These are phyloP conservation scores for Rhea americana DNA, from an alignment of 2,113 vertebrate genomes.

Conservation along the genomic window DNA sequence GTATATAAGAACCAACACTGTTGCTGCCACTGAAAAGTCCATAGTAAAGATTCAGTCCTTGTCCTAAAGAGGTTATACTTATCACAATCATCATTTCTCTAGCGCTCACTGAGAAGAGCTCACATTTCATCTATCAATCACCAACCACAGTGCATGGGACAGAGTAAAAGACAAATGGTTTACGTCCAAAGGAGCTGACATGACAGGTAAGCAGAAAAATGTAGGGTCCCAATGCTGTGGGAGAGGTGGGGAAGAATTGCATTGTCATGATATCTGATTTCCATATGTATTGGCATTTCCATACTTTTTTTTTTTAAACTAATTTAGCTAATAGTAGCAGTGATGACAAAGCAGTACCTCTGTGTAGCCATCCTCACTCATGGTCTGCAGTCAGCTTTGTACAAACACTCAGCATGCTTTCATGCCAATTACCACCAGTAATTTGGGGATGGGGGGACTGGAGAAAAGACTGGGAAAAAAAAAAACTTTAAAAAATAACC, in stretches of 20 bases:
- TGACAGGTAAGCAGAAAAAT: not conserved
- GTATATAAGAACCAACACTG: not conserved
- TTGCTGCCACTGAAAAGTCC: not conserved
- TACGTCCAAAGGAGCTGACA: not conserved
- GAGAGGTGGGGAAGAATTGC: not conserved
- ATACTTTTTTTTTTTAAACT: not conserved
- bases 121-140: not conserved
- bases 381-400: not conserved
- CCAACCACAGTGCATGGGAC: not conserved
- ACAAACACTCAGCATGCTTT: not conserved
- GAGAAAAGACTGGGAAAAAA: not conserved
- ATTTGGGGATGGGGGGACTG: not conserved
- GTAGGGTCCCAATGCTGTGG: fast-evolving
- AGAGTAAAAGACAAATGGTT: not conserved
- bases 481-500: not conserved
- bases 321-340: not conserved
- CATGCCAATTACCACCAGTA: not conserved
- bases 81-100: not conserved
- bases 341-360: not conserved
- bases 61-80: not conserved
- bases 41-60: not conserved
- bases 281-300: not conserved
- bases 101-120: not conserved
- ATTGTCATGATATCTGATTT: not conserved
- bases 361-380: not conserved